Evolutionary conservation across 2,113 vertebrate species (phyloP), one percentile per base, ranked within the genome.

Genomic region (Rhadina sibilatrix): DNA sequence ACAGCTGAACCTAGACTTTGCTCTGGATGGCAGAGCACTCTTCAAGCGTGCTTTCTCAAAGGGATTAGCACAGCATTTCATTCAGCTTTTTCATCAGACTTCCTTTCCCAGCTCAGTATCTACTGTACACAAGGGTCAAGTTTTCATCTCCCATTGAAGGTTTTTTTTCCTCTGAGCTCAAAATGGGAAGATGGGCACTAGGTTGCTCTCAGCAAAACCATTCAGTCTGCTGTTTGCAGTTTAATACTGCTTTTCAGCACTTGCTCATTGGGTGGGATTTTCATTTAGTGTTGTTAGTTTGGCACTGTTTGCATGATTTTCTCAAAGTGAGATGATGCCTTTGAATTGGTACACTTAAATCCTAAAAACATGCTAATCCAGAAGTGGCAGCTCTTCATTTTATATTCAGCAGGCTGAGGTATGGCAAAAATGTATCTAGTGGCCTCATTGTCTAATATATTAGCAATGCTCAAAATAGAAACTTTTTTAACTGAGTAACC

Each of bases 1-100:
- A 76, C 95, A 96, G 93, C 92, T 97, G 92, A 96, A 93, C 82
- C 47, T 53, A 64, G 94, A 91, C 91, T 97, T 97, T 95, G 91
- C 96, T 96, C 93, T 97, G 94, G 96, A 96, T 97, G 94, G 96
- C 96, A 97, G 94, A 94, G 93, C 94, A 93, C 90, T 93, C 93
- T 96, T 97, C 96, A 97, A 96, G 96, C 95, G 57, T 91, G 95
- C 90, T 97, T 97, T 95, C 95, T 96, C 91, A 86, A 93, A 96
- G 84, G 93, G 94, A 97, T 97, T 97, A 97, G 75, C 77, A 60
- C 61, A 92, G 91, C 87, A 91, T 96, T 97, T 97, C 97, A 97
- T 97, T 97, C 96, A 97, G 82, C 84, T 97, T 97, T 97, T 97
- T 86, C 87, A 94, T 94, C 80, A 92, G 72, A 80, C 89, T 95